A percentile compares a stretch with the other conserved stretches of the same genome.
These are phyloP conservation scores for Onychomys leucogaster DNA, from an alignment of 2,797 vertebrate genomes.

Conservation along the genomic window DNA sequence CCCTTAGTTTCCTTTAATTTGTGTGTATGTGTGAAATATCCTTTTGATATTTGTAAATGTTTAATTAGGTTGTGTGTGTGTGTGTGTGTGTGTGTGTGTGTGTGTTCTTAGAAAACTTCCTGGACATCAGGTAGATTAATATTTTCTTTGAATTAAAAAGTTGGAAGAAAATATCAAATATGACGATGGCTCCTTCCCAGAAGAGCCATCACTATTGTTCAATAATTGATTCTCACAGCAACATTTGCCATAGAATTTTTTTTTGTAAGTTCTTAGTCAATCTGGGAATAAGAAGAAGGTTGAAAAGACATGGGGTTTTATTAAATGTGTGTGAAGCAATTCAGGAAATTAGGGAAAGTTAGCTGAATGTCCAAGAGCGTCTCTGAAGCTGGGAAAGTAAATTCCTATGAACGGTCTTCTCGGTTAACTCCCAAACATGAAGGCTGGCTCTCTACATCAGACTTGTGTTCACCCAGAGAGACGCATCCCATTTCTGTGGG, in stretches of 20 bases:
- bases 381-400: constrained; percentile 77
- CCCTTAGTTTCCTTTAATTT: constrained; percentile 42
- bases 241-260: constrained; percentile 51
- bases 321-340: constrained; percentile 71
- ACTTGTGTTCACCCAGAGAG: constrained; percentile 30
- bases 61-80: not conserved
- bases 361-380: constrained; percentile 69
- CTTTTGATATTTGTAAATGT: not conserved
- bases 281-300: constrained; percentile 26
- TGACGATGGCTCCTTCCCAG: not conserved
- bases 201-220: constrained; percentile 15
- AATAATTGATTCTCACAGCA: constrained; percentile 61
- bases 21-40: not conserved
- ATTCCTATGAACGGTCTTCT: constrained; percentile 58
- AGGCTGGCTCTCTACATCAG: constrained; percentile 43
- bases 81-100: not conserved
- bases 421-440: constrained; percentile 48
- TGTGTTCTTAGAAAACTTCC: constrained; percentile 29
- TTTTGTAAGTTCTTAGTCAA: constrained; percentile 65
- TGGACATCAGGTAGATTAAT: constrained; percentile 1
- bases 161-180: constrained; percentile 61
- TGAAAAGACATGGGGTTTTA: constrained; percentile 53
- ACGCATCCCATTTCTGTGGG: not conserved
- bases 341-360: constrained; percentile 51
- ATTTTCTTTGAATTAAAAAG: constrained; percentile 34